Evolutionary conservation across 2,888 invertebrate species (phyloP), one percentile per base, ranked within the genome.

Genomic region (Merodon equestris): DNA sequence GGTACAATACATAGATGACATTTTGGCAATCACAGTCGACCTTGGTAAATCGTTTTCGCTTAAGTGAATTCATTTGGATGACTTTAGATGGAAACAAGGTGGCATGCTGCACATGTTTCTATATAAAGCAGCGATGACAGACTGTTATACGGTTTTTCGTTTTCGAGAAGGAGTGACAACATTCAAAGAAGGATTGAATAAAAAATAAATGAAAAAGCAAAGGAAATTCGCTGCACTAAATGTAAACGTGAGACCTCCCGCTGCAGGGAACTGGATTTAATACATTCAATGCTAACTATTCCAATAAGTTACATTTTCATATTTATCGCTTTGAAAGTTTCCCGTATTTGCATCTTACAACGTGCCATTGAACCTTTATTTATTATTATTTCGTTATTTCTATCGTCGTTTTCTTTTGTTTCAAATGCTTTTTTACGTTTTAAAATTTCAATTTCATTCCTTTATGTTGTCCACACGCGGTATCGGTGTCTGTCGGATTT

Each of bases 281-380:
- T 27, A 27, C 27, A 27, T 44, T 50, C 61, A 72, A 47, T 71
- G 76, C 44, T 71, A 71, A n/a, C 1, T 17, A 45, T 45, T 76
- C 34, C 45, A 66, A 56, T 76, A 56, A 57, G 51, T 44, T 61
- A 40, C 19, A 42, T 53, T 73, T 58, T 47, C 15, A 47, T 57
- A 38, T 27, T 27, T 40, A 10, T 47, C 18, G 27, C 27, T 64
- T 71, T 19, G 58, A 54, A 56, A 19, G 38, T 66, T 50, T 56
- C 71, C 34, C 60, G 45, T 45, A 58, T 66, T 13, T 54, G 40
- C 53, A 66, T 63, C 61, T 71, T 71, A 63, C 48, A 54, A 34
- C 71, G 71, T 63, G 42, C 71, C n/a, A 63, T 61, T 56, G 71
- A 71, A 71, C 71, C 56, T 53, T 60, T 54, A 40, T 58, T 51